Evolutionary conservation across 2,113 vertebrate species (phyloP).

Genomic region (Ceuthmochares aereus): DNA sequence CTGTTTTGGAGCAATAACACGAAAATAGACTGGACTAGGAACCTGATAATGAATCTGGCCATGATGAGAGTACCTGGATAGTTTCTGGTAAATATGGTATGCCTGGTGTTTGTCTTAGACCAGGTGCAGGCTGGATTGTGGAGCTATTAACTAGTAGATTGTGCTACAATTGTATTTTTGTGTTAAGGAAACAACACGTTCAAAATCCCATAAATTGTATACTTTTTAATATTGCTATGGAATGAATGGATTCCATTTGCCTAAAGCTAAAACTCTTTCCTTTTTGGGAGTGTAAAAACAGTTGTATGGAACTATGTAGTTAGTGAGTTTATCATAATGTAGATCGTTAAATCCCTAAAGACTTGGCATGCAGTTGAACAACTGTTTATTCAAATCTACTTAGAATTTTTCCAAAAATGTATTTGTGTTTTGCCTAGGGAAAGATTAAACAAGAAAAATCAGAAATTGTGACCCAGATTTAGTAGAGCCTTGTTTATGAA

Average conservation of each 20-base stretch:
- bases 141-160: not conserved
- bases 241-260: slow-evolving; percentile 23
- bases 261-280: not conserved
- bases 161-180: not conserved
- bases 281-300: not conserved
- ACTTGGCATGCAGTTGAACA: not conserved
- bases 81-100: not conserved
- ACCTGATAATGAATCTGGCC: not conserved
- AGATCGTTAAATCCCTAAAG: slow-evolving; percentile 25
- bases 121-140: not conserved
- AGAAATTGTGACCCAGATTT: not conserved
- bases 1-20: not conserved
- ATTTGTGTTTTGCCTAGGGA: not conserved
- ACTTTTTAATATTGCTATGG: slow-evolving; percentile 4
- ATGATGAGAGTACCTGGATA: not conserved
- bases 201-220: not conserved
- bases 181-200: not conserved
- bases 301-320: not conserved
- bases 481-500: not conserved
- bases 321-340: not conserved
- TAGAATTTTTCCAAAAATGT: not conserved
- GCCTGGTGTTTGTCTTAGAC: not conserved
- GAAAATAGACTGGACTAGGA: not conserved
- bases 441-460: not conserved
- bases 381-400: not conserved